These are phyloP conservation scores for Melanophora roralis DNA, from an alignment of 2,888 invertebrate species.

Conservation along the genomic window DNA sequence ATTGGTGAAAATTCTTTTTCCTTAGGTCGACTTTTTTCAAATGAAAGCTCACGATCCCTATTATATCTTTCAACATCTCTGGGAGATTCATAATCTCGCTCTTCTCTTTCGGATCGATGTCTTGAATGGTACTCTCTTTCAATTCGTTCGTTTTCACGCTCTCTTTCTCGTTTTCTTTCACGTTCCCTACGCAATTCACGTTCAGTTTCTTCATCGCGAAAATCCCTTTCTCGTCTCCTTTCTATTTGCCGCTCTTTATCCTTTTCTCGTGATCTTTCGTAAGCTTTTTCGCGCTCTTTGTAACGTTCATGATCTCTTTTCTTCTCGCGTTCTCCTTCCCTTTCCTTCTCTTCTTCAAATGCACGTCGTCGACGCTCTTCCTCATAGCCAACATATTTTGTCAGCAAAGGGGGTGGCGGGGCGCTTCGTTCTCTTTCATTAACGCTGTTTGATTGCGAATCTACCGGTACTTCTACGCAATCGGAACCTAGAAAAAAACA, in stretches of 20 bases:
- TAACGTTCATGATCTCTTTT: slow-evolving; percentile 58
- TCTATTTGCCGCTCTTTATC: slow-evolving; percentile 63
- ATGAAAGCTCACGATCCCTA: slow-evolving; percentile 66
- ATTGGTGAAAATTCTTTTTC: slow-evolving; percentile 70
- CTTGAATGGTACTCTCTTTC: slow-evolving; percentile 61
- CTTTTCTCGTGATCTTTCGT: slow-evolving; percentile 60
- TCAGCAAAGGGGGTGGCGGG: slow-evolving; percentile 70
- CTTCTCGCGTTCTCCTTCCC: slow-evolving; percentile 58
- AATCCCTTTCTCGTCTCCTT: slow-evolving; percentile 57
- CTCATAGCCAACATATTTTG: slow-evolving; percentile 68
- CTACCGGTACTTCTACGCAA: slow-evolving; percentile 76
- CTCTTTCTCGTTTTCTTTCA: slow-evolving; percentile 63
- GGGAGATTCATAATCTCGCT: slow-evolving; percentile 44
- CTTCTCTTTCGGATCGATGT: slow-evolving; percentile 43
- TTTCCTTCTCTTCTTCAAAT: slow-evolving; percentile 56
- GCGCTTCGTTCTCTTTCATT: slow-evolving; percentile 62
- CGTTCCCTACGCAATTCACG: slow-evolving; percentile 62
- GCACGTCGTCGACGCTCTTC: slow-evolving; percentile 65
- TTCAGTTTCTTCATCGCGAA: slow-evolving; percentile 58
- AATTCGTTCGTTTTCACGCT: slow-evolving; percentile 51
- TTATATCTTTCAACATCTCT: slow-evolving; percentile 57
- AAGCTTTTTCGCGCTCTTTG: slow-evolving; percentile 57
- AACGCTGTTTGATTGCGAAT: slow-evolving; percentile 63
- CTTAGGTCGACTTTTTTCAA: slow-evolving; percentile 67
- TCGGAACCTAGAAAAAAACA: slow-evolving; percentile 75